Percentiles rank a stretch among this genome's conserved stretches.
phyloP scores from a whole-genome alignment of 2,797 vertebrate species.

The Harpagifer antarcticus region DNA sequence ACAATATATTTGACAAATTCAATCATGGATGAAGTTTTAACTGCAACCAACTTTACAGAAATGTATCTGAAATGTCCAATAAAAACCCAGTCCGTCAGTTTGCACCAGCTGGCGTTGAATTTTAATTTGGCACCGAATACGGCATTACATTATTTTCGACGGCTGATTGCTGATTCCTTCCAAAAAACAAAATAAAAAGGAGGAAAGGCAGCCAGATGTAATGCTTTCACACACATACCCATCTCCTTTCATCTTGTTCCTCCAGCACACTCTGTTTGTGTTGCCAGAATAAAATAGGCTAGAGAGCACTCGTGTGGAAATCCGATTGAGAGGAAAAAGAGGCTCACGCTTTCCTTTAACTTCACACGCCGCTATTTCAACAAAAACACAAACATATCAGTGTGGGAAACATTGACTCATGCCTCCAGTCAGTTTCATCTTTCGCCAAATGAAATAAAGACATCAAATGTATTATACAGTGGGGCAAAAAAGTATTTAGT shows the following conservation, averaged over 20 bases:
- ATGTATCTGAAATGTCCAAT: conserved; percentile 37
- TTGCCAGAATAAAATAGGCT: conserved; percentile 65
- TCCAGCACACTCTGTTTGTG: conserved; percentile 54
- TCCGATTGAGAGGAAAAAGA: conserved; percentile 48
- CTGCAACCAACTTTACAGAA: conserved; percentile 25
- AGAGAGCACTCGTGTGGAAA: conserved; percentile 58
- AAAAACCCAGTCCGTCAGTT: conserved; percentile 43
- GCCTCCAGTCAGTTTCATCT: conserved; percentile 33
- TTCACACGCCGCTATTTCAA: conserved; percentile 41
- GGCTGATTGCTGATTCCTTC: conserved; percentile 64
- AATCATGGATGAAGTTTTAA: conserved; percentile 35
- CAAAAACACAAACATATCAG: conserved; percentile 43
- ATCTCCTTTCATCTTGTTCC: conserved; percentile 64
- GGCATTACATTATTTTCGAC: conserved; percentile 59
- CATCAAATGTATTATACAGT: conserved; percentile 23
- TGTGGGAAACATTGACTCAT: conserved; percentile 17
- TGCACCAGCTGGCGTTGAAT: conserved; percentile 62
- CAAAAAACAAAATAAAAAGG: neutral
- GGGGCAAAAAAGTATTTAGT: too few species aligned
- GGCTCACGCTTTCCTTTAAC: conserved; percentile 38
- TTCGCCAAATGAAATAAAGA: conserved; percentile 38
- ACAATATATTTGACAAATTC: neutral
- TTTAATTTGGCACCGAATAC: conserved; percentile 67
- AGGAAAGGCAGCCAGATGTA: conserved; percentile 64
- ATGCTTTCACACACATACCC: conserved; percentile 53